These are phyloP conservation scores for Xestoiulus laeticollis DNA, from an alignment of 2,888 invertebrate genomes.

Conservation along the genomic window DNA sequence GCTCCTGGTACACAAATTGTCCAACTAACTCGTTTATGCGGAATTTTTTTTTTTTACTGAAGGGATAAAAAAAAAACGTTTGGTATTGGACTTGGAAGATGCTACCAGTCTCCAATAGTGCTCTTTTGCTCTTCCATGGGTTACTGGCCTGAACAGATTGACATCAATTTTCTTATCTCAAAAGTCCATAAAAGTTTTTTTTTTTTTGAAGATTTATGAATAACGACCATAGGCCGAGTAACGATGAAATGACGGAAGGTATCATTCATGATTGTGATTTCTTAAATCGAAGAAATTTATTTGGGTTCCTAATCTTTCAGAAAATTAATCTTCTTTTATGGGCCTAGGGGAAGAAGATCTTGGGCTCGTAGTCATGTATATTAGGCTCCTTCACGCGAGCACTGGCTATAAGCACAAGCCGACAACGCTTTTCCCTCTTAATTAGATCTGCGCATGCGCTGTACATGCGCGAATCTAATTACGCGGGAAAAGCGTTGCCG, in stretches of 20 bases:
- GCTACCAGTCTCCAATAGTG: neutral
- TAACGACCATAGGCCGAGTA: neutral
- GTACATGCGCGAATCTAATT: no score
- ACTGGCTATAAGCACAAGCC: no score
- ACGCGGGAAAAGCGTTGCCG: no score
- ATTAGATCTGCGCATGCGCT: no score
- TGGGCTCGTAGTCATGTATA: neutral
- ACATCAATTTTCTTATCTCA: neutral
- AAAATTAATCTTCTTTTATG: neutral
- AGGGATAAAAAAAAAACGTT: neutral
- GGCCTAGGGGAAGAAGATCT: neutral
- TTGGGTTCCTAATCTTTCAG: neutral
- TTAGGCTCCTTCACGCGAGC: no score
- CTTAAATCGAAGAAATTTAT: neutral
- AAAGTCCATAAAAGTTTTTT: constrained; percentile 1
- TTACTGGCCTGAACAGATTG: constrained; percentile 3
- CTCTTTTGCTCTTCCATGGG: neutral
- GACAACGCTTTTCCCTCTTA: no score
- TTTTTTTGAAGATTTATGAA: neutral
- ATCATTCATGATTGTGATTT: neutral
- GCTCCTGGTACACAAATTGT: neutral
- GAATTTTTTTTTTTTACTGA: neutral
- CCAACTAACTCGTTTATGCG: neutral
- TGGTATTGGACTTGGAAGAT: neutral
- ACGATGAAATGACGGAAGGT: neutral